Percentiles rank a stretch among this genome's conserved stretches.
Evolutionary conservation across 2,797 vertebrate species (phyloP).

Genomic region (Macroramphosus scolopax): DNA sequence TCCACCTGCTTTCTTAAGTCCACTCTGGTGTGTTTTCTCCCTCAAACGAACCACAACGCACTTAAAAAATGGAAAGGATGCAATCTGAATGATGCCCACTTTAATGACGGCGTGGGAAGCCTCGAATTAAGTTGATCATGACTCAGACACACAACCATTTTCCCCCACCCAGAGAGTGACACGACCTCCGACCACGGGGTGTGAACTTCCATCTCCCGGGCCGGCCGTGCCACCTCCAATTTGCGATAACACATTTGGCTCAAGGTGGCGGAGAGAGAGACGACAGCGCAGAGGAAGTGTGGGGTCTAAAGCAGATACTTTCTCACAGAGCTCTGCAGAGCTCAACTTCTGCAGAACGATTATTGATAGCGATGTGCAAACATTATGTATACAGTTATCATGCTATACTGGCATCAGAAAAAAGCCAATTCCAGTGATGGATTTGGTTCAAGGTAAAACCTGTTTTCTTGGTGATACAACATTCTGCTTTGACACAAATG

Average conservation of each 20-base stretch:
- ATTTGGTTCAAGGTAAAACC: not conserved
- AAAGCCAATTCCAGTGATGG: too few species aligned
- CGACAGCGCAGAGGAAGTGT: conserved; percentile 45
- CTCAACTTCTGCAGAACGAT: not conserved
- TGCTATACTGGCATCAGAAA: not conserved
- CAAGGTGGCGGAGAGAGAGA: conserved; percentile 58
- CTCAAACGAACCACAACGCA: conserved; percentile 1
- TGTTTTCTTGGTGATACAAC: too few species aligned
- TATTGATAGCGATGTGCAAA: not conserved
- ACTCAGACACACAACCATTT: conserved; percentile 33
- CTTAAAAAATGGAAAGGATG: conserved; percentile 3
- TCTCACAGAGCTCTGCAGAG: conserved; percentile 15
- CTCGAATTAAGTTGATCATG: conserved; percentile 15
- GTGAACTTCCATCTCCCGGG: conserved; percentile 61
- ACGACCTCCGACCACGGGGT: conserved; percentile 62
- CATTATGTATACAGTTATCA: not conserved
- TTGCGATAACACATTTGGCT: conserved; percentile 47
- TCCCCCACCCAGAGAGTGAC: conserved; percentile 54
- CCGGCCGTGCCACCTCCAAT: conserved; percentile 63
- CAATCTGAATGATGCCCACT: not conserved
- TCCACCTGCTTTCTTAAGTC: too few species aligned
- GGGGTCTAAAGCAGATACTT: conserved; percentile 8
- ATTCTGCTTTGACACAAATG: not conserved
- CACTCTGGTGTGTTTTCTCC: too few species aligned
- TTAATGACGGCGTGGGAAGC: conserved; percentile 27